Evolutionary conservation across 2,888 invertebrate genomes (phyloP).

Genomic region (Sycophila texana): DNA sequence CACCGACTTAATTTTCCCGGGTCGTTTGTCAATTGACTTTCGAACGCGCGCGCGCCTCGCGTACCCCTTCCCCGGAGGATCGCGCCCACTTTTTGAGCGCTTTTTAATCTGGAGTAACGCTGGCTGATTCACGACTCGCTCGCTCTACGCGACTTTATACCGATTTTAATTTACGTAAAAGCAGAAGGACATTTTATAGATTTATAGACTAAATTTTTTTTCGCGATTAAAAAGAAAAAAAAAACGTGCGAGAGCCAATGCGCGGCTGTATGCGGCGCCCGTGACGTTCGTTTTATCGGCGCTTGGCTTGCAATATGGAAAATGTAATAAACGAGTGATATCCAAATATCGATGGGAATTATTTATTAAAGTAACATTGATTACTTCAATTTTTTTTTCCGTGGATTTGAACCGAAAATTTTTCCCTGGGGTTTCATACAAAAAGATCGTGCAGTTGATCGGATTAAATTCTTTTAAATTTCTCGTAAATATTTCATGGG

Average conservation of each 20-base stretch:
- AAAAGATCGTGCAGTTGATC: too few species aligned
- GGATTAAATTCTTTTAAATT: too few species aligned
- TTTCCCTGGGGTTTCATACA: too few species aligned
- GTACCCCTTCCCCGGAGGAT: slow-evolving; percentile 16
- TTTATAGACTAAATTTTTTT: slow-evolving; percentile 48
- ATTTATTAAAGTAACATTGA: too few species aligned
- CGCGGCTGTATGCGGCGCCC: too few species aligned
- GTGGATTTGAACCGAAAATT: too few species aligned
- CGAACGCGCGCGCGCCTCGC: slow-evolving; percentile 57
- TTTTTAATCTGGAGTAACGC: slow-evolving; percentile 48
- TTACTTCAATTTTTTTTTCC: too few species aligned
- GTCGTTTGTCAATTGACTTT: slow-evolving; percentile 68
- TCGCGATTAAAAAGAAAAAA: slow-evolving; percentile 41
- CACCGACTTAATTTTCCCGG: slow-evolving; percentile 65
- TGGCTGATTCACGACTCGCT: slow-evolving; percentile 53
- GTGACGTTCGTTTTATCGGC: too few species aligned
- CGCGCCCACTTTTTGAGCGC: slow-evolving; percentile 47
- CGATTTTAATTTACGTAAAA: slow-evolving; percentile 55
- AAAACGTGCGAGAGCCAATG: neutral
- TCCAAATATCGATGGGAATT: too few species aligned
- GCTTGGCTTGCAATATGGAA: too few species aligned
- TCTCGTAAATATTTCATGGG: too few species aligned
- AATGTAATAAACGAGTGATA: too few species aligned
- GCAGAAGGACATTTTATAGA: slow-evolving; percentile 47
- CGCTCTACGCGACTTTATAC: slow-evolving; percentile 33